Evolutionary conservation across 2,797 vertebrate species (phyloP).

Genomic region (Intellagama lesueurii): DNA sequence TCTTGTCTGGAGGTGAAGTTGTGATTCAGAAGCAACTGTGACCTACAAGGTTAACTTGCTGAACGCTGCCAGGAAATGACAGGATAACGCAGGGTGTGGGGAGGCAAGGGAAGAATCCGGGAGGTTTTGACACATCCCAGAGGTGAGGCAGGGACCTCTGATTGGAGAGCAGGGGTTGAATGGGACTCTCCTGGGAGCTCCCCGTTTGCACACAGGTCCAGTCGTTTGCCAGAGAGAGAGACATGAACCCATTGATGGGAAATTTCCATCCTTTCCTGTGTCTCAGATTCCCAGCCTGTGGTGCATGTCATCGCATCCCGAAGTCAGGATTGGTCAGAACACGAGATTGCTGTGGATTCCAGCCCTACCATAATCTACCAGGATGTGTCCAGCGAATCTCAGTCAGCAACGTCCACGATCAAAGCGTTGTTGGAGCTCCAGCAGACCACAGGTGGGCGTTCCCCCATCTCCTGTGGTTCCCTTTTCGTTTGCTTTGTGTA

Average conservation of each 20-base stretch:
- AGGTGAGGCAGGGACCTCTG: too few species aligned
- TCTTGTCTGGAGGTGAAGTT: neutral
- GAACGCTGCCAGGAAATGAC: neutral
- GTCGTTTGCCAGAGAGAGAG: neutral
- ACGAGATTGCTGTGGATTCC: slow-evolving; percentile 94
- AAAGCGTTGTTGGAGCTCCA: slow-evolving; percentile 97
- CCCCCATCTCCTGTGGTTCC: accelerated
- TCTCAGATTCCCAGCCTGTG: slow-evolving; percentile 89
- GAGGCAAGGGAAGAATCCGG: neutral
- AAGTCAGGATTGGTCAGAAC: slow-evolving; percentile 96
- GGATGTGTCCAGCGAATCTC: slow-evolving; percentile 91
- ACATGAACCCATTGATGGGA: neutral
- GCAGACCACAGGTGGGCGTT: slow-evolving; percentile 89
- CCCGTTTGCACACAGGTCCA: neutral
- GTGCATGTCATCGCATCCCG: slow-evolving; percentile 94
- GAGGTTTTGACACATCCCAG: neutral
- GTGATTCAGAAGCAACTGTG: neutral
- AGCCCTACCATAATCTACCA: slow-evolving; percentile 95
- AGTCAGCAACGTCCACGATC: slow-evolving; percentile 96
- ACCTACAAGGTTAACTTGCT: too few species aligned
- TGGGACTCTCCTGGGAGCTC: too few species aligned
- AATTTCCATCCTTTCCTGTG: slow-evolving; percentile 47
- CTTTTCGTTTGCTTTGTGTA: too few species aligned
- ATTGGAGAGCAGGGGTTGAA: neutral
- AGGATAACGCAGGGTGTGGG: too few species aligned